Evolutionary conservation across 1,140 invertebrate genomes (phyloP), one percentile per base, ranked within the genome.

Genomic region (Sipha flava): DNA sequence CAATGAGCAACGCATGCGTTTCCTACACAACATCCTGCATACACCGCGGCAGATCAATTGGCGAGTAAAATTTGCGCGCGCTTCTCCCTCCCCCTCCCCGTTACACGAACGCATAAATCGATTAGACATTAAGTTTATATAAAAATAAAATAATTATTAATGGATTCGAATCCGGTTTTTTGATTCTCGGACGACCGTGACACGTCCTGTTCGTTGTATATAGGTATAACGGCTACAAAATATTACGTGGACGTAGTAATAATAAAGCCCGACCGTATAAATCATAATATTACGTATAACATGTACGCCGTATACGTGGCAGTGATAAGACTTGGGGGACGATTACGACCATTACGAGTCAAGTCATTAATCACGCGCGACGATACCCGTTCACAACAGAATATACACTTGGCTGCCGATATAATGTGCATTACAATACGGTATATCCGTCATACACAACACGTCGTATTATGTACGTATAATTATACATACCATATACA

Each of bases 291-390:
- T 31, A 43, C 26, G 54, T 10, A 54, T 26, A 1, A 18, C 5
- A 12, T 66, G n/a, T 14, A 10, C 1, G 5, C 7, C 0, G 68
- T 49, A 34, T n/a, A 37, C 16, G 14, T 21, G 14, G 29, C 70
- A 14, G 26, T 29, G 68, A 31, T 72, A 73, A 73, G n/a, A 18
- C 29, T 72, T 47, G 18, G 9, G 72, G n/a, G n/a, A n/a, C n/a
- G n/a, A n/a, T n/a, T n/a, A 29, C 37, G 5, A 57, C 47, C 10
- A 49, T 73, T 23, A 10, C n/a, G 18, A 16, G 43, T 26, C 1
- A 31, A 43, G 47, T 37, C 70, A 75, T 75, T 75, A 75, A 75
- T 75, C 72, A 75, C n/a, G 37, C 47, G 29, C 29, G 12, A n/a
- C 29, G 12, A 21, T 47, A 43, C 47, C 34, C 62, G 62, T 66